Base-by-base conservation (phyloP, 1,140 invertebrate species). In the Atta cephalotes region DNA sequence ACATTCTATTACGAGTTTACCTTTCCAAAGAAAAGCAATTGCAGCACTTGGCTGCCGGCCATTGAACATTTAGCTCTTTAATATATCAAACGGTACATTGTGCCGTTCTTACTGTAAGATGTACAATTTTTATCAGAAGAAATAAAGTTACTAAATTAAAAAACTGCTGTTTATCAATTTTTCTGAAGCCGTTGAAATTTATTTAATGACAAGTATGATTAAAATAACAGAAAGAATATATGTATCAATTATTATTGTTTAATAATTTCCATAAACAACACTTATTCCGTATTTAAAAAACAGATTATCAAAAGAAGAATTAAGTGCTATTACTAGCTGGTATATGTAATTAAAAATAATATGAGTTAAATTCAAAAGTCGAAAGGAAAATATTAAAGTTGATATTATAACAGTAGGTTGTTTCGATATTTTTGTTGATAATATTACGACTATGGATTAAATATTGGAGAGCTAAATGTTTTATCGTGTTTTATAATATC, bases 61-160 rank as follows among this genome's bases (percentile, higher is more conserved):
- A 70, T 58, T 56, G 35, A 66, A 21, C 25, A 63, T 39, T 76
- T 76, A 58, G 10, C 21, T 45, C 18, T 80, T 35, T 16, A 53
- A 68, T 53, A 18, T 56, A 56, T 53, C 63, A 53, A 70, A 25
- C 14, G 1, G 18, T 14, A 25, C 5, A 2, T n/a, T 10, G 14
- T 28, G 18, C 18, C 14, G 45, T 10, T n/a, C 7, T 25, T 49
- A 18, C 2, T n/a, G 21, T n/a, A 66, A 31, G 49, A 65, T 7
- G 6, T 49, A 25, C 5, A 49, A 49, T 49, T 68, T 39, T 39
- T 12, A 45, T 77, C 35, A 25, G 35, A 60, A 1, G 7, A 21
- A 76, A 77, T 4, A 21, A 14, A 62, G 18, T 2, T 3, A 2
- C 21, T 45, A 18, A 18, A 39, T 76, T 1, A 1, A n/a, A 14